Conservation (phyloP, 2,888 invertebrate genomes). For the Lucinisca nassula region DNA sequence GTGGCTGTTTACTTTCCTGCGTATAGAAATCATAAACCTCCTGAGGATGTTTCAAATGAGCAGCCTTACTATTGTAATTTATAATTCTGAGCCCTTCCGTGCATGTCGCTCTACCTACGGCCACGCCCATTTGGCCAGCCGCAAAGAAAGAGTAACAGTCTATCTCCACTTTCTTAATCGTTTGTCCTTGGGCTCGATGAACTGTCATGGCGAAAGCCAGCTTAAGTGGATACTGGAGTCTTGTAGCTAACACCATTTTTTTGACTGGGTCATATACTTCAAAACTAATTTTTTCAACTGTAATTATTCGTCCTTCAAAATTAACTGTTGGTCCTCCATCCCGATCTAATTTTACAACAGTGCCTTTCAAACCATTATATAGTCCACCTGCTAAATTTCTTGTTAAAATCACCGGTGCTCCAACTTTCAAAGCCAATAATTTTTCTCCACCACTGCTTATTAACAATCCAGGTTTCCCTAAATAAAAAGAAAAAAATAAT, state of each 20-base stretch:
- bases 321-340: background rate
- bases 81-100: background rate
- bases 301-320: background rate
- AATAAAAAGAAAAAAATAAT: too few species aligned
- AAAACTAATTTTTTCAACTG: background rate
- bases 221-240: slow-evolving; percentile 11
- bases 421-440: slow-evolving; percentile 2
- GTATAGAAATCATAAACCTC: background rate
- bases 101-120: slow-evolving; percentile 11
- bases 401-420: background rate
- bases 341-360: background rate
- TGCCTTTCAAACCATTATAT: background rate
- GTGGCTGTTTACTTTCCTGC: background rate
- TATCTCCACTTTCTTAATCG: slow-evolving; percentile 3
- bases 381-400: background rate
- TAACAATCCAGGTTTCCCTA: background rate
- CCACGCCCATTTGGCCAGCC: slow-evolving; percentile 16
- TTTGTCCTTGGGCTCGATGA: slow-evolving; percentile 1
- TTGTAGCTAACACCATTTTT: background rate
- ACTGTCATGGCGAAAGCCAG: slow-evolving; percentile 20
- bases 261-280: slow-evolving; percentile 2
- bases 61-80: background rate
- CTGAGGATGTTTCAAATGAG: background rate
- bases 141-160: slow-evolving; percentile 30
- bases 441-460: background rate